These are phyloP conservation scores for Apocheima hispidaria DNA, from an alignment of 2,888 invertebrate species.

Conservation along the genomic window DNA sequence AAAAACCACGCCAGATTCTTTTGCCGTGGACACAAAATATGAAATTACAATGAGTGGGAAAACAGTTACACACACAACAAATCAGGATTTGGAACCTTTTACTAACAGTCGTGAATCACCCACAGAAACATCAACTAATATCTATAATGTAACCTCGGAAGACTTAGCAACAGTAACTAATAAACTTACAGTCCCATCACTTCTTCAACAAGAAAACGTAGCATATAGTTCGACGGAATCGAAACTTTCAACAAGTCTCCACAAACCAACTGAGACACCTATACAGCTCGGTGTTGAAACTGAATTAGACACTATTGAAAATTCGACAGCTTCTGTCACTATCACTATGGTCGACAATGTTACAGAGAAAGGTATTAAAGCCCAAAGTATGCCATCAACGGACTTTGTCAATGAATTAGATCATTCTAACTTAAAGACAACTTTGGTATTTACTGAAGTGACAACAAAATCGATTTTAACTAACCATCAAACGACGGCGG, in stretches of 20 bases:
- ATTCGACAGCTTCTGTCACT: neutral
- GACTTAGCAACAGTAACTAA: neutral
- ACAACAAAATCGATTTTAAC: conserved; percentile 1
- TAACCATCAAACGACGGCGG: neutral
- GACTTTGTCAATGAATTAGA: neutral
- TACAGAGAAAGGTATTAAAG: neutral
- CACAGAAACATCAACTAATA: neutral
- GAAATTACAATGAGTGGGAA: neutral
- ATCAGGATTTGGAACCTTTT: neutral
- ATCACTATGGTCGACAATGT: neutral
- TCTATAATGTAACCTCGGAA: neutral
- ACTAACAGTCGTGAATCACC: neutral
- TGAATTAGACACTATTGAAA: neutral
- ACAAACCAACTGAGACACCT: neutral
- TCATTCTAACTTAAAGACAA: neutral
- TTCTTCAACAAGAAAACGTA: neutral
- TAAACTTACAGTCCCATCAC: neutral
- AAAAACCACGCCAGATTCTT: conserved; percentile 11
- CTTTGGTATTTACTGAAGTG: neutral
- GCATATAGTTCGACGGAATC: neutral
- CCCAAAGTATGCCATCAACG: neutral
- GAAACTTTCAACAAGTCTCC: neutral
- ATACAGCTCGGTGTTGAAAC: neutral
- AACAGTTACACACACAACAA: neutral
- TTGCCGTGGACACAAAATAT: conserved; percentile 7